These are phyloP conservation scores for Tanytarsus gracilentus DNA, from an alignment of 2,888 invertebrate genomes.

Conservation along the genomic window DNA sequence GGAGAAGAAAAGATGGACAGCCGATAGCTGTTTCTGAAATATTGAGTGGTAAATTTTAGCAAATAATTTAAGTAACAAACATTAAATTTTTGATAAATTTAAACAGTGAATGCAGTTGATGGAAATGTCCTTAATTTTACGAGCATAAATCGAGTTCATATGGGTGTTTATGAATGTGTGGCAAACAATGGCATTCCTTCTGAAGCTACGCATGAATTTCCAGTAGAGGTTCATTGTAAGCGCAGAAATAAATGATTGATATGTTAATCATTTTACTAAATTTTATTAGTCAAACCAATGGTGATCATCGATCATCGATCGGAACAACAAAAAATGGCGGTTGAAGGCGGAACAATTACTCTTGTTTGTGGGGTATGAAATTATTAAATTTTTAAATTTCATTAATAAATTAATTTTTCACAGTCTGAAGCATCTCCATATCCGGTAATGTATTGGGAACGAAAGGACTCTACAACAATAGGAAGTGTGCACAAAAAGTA, in stretches of 20 bases:
- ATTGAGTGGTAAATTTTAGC: constrained; percentile 50
- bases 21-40: constrained; percentile 53
- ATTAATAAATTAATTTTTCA: neutral
- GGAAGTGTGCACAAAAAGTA: constrained; percentile 47
- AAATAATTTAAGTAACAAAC: neutral
- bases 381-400: neutral
- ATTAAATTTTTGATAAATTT: constrained; percentile 49
- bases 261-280: neutral
- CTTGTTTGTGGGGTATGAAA: constrained; percentile 65
- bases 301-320: constrained; percentile 52
- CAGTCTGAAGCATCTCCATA: constrained; percentile 80
- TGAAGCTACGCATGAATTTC: constrained; percentile 65
- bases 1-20: constrained; percentile 58
- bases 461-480: constrained; percentile 62
- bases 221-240: constrained; percentile 84
- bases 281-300: constrained; percentile 67
- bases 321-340: constrained; percentile 64
- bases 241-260: constrained; percentile 33
- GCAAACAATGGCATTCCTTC: constrained; percentile 83
- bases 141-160: constrained; percentile 58
- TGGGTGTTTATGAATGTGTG: constrained; percentile 62
- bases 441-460: constrained; percentile 78
- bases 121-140: constrained; percentile 54
- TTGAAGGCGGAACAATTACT: constrained; percentile 57
- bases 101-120: constrained; percentile 59